Percentiles rank a stretch among this genome's conserved stretches.
Conservation (phyloP, 2,113 vertebrate genomes). For the Labeo catla region DNA sequence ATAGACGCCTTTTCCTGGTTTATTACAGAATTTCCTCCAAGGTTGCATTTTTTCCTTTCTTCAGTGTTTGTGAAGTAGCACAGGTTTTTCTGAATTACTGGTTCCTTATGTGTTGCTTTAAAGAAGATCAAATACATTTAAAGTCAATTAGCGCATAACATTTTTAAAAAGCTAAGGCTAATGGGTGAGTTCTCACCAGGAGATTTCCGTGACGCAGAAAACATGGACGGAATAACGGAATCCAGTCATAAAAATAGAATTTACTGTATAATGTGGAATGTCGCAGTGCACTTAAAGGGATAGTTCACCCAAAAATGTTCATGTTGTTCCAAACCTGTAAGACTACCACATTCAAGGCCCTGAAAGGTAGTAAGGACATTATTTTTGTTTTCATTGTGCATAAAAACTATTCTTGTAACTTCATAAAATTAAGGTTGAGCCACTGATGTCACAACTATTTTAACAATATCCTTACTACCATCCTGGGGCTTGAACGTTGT, state of each 20-base stretch:
- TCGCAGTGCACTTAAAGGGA: no score
- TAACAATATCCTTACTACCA: no score
- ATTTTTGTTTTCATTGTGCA: no score
- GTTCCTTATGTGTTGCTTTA: background rate
- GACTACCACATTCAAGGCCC: no score
- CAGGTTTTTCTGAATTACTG: conserved; percentile 9
- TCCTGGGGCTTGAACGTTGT: no score
- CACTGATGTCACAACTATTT: background rate
- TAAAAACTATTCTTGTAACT: background rate
- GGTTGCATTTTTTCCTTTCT: conserved; percentile 9
- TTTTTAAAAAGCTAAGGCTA: background rate
- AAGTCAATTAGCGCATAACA: background rate
- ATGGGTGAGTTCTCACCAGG: background rate
- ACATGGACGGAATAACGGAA: no score
- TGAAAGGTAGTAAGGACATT: no score
- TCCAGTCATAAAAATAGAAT: no score
- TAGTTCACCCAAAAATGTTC: no score
- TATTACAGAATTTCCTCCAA: conserved; percentile 73
- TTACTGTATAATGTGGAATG: no score
- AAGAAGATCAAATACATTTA: background rate
- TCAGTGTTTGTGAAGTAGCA: background rate
- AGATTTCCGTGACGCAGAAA: no score
- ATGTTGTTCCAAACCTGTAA: no score
- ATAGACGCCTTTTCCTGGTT: conserved; percentile 74
- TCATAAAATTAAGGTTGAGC: background rate